Evolutionary conservation across 2,113 vertebrate species (phyloP).

Genomic region (Recurvirostra avosetta): DNA sequence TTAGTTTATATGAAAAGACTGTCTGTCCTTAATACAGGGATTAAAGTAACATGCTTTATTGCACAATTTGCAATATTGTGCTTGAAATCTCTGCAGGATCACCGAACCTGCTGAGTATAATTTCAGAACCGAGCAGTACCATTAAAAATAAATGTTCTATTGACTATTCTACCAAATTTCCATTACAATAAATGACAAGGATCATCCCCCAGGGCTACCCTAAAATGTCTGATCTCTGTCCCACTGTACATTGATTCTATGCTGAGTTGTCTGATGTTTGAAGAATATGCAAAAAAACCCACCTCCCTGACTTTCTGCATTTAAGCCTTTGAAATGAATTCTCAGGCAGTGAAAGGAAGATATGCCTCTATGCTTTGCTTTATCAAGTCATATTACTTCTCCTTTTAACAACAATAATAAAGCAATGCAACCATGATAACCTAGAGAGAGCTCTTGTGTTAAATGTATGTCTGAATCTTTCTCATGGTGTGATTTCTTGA

Average conservation of each 20-base stretch:
- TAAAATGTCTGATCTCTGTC: neutral
- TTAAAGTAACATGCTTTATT: neutral
- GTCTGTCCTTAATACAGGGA: neutral
- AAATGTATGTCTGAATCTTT: neutral
- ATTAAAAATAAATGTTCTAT: conserved; percentile 5
- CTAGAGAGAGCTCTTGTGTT: neutral
- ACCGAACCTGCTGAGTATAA: neutral
- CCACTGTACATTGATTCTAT: neutral
- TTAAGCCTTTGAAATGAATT: neutral
- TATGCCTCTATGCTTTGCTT: neutral
- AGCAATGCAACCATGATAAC: neutral
- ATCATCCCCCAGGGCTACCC: neutral
- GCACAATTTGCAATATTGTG: neutral
- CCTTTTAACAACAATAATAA: conserved; percentile 3
- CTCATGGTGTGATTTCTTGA: neutral
- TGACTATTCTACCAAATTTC: neutral
- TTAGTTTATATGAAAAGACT: neutral
- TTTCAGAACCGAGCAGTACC: neutral
- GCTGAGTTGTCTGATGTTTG: neutral
- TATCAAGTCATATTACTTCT: neutral
- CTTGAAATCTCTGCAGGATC: neutral
- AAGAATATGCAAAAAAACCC: neutral
- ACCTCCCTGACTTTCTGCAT: neutral
- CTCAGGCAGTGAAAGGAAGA: neutral
- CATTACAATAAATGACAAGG: neutral